Conservation (phyloP, 2,888 invertebrate species). For the Sisyra nigra region DNA sequence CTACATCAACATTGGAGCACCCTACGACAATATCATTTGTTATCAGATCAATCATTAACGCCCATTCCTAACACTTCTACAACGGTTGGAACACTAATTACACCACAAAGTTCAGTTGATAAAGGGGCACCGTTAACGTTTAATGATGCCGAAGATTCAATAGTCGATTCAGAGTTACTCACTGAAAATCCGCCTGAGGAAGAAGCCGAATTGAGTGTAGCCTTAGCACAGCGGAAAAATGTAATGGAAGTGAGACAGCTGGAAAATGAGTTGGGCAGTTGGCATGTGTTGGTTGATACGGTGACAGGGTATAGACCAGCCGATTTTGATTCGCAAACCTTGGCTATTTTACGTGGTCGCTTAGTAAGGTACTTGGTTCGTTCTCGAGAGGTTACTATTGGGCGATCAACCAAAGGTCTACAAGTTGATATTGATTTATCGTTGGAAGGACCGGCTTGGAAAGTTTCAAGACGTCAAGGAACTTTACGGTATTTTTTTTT, state of each 20-base stretch:
- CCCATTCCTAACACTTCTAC: conserved; percentile 19
- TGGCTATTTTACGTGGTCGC: conserved; percentile 81
- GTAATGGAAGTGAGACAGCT: conserved; percentile 76
- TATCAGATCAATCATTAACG: conserved; percentile 72
- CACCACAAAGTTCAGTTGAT: conserved; percentile 8
- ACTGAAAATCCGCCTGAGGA: conserved; percentile 59
- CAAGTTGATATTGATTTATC: conserved; percentile 86
- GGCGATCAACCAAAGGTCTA: conserved; percentile 75
- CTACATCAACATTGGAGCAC: conserved; percentile 82
- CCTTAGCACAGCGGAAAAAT: conserved; percentile 54
- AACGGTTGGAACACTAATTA: conserved; percentile 1
- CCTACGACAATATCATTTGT: conserved; percentile 77
- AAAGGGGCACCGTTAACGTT: conserved; percentile 36
- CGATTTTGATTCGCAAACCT: conserved; percentile 85
- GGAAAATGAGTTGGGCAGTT: conserved; percentile 77
- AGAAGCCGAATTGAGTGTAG: conserved; percentile 59
- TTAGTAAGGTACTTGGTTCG: conserved; percentile 89
- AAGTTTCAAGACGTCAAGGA: conserved; percentile 85
- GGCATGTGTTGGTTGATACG: conserved; percentile 87
- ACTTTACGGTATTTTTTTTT: conserved; percentile 50
- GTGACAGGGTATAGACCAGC: conserved; percentile 69
- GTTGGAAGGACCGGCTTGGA: conserved; percentile 87
- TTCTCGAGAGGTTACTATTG: conserved; percentile 86
- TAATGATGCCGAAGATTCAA: conserved; percentile 82
- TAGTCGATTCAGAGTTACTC: conserved; percentile 66